Evolutionary conservation across 2,113 vertebrate genomes (phyloP), one percentile per base, ranked within the genome.

Genomic region (Ochotona princeps): DNA sequence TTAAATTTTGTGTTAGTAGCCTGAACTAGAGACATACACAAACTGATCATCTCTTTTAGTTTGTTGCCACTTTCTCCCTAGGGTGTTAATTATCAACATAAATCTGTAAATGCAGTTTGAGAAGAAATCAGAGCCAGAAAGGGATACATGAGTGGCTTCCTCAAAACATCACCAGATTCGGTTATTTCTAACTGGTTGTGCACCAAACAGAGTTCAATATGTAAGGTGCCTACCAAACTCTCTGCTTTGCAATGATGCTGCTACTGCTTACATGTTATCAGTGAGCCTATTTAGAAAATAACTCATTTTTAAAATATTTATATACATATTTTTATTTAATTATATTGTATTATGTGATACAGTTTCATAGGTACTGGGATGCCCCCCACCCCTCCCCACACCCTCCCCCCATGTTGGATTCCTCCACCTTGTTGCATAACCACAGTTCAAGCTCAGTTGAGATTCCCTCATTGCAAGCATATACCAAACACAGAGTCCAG

Each of bases 211-310:
- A 79, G 10, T 32, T 60, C 21, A 32, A 47, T 28, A 51, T 26
- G 25, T 10, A n/a, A 23, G 1, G 1, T 20, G 3, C 30, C 7
- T 18, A n/a, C 1, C n/a, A 23, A 7, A 54, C 28, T 65, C 18
- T 67, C 35, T 5, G 7, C 5, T 61, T 1, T 15, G 57, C 23
- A 35, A 15, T 25, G 21, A 25, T 21, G 30, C 2, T 73, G 25
- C 61, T 2, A 65, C 13, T 75, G 32, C 25, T 1, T 66, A 4
- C 9, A 12, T 13, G 7, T 7, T 1, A 4, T 38, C 20, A 13
- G 20, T 49, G 32, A 20, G 26, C 32, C 5, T 51, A 3, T 0
- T 47, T 35, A 90, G 17, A 23, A 65, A 47, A 67, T 10, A n/a
- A 10, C n/a, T 20, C 63, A 69, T 10, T 70, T 61, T 38, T 1